Evolutionary conservation across 2,797 vertebrate species (phyloP).

Genomic region (Peromyscus attwateri): DNA sequence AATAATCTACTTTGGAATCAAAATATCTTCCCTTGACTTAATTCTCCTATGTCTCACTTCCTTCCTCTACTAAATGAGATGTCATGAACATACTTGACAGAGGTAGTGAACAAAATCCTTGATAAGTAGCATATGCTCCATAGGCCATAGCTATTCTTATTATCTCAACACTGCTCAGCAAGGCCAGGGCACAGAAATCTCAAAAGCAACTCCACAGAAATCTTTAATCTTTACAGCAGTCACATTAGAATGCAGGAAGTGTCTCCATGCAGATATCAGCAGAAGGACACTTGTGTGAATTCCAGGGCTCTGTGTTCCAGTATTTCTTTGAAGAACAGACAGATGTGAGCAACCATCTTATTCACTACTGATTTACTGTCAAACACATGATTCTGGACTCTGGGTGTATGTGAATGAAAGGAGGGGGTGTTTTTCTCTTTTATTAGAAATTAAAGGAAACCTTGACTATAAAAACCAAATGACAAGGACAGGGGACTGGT

Average conservation of each 20-base stretch:
- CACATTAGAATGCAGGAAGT: not conserved
- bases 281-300: not conserved
- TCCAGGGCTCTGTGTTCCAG: constrained; percentile 23
- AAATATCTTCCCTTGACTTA: not conserved
- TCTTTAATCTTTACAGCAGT: not conserved
- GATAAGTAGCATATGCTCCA: not conserved
- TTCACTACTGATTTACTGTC: constrained; percentile 79
- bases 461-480: constrained; percentile 74
- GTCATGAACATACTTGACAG: not conserved
- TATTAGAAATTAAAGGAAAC: constrained; percentile 74
- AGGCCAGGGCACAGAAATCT: not conserved
- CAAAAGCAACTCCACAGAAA: not conserved
- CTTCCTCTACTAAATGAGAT: not conserved
- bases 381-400: constrained; percentile 62
- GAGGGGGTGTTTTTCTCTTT: constrained; percentile 77
- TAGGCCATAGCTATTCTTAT: not conserved
- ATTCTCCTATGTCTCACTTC: not conserved
- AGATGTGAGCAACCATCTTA: constrained; percentile 9
- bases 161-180: not conserved
- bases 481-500: constrained; percentile 82
- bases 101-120: not conserved
- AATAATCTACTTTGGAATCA: not conserved
- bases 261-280: constrained; percentile 43
- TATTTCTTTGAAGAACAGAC: constrained; percentile 15
- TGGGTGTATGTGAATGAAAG: constrained; percentile 63